phyloP scores from a whole-genome alignment of 2,888 invertebrate genomes.

The Dinocampus coccinellae region DNA sequence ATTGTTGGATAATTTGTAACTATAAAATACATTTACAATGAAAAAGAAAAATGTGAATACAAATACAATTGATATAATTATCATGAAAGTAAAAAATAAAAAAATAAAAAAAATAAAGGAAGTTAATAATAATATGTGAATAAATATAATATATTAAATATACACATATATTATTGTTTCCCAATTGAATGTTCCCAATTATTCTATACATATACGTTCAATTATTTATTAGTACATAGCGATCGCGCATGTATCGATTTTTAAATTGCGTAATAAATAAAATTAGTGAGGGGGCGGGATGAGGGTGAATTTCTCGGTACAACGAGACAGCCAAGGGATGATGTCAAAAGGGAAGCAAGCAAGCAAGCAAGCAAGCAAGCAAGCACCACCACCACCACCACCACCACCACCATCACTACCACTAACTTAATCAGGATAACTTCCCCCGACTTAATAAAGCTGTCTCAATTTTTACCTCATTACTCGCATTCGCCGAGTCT shows the following conservation, averaged over 20 bases:
- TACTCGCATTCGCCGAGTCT: constrained; percentile 52
- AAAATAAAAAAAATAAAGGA: neutral
- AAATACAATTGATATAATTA: neutral
- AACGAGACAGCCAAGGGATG: constrained; percentile 36
- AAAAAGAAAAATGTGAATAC: neutral
- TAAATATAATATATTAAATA: neutral
- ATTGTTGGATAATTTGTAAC: neutral
- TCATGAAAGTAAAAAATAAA: neutral
- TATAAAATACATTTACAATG: neutral
- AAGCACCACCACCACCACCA: constrained; percentile 38
- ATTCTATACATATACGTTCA: neutral
- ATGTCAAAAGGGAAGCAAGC: constrained; percentile 4
- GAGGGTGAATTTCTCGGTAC: constrained; percentile 57
- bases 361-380: constrained; percentile 43
- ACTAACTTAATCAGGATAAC: constrained; percentile 66
- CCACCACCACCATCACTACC: constrained; percentile 42
- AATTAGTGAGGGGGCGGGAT: constrained; percentile 56
- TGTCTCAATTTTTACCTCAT: constrained; percentile 68
- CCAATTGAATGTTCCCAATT: neutral
- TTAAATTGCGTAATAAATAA: constrained; percentile 69
- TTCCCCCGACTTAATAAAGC: constrained; percentile 67
- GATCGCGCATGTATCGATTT: constrained; percentile 60
- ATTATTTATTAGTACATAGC: constrained; percentile 47
- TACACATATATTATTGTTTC: neutral
- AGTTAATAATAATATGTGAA: too few relatives aligned